phyloP scores from a whole-genome alignment of 2,888 invertebrate species.

The Cantharis rustica region DNA sequence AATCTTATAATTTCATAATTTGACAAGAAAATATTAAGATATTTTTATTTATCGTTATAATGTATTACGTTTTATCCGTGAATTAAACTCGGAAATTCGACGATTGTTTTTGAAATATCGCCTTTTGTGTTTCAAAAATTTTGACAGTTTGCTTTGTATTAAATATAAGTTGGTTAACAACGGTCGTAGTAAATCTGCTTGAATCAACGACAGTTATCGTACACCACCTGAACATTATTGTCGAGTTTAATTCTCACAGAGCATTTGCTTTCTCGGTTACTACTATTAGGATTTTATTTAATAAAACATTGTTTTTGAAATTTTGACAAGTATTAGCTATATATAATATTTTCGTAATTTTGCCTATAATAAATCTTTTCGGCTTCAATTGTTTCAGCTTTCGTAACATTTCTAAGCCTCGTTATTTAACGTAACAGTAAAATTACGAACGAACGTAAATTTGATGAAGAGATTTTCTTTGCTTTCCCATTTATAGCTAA shows the following conservation, averaged over 20 bases:
- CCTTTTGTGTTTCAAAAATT: neutral
- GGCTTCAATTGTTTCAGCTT: conserved; percentile 21
- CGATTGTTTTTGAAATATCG: neutral
- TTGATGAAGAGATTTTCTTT: conserved; percentile 9
- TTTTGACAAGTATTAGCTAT: neutral
- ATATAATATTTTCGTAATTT: conserved; percentile 1
- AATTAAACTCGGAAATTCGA: neutral
- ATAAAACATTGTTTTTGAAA: conserved; percentile 3
- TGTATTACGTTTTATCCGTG: neutral
- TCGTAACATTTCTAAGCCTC: conserved; percentile 25
- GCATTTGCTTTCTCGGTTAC: conserved; percentile 1
- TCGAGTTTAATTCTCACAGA: neutral
- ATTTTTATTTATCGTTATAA: neutral
- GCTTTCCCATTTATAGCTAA: neutral
- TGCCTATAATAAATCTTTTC: conserved; percentile 24
- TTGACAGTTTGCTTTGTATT: neutral
- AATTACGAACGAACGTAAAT: conserved; percentile 29
- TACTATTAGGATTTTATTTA: neutral
- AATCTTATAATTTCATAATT: conserved; percentile 1
- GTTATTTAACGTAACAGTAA: conserved; percentile 26
- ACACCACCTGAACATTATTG: conserved; percentile 2
- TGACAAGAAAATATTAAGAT: neutral
- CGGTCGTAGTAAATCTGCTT: neutral
- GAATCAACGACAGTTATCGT: neutral
- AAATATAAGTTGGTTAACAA: neutral